These are phyloP conservation scores for Phaedon cochleariae DNA, from an alignment of 2,888 invertebrate genomes.

Conservation along the genomic window DNA sequence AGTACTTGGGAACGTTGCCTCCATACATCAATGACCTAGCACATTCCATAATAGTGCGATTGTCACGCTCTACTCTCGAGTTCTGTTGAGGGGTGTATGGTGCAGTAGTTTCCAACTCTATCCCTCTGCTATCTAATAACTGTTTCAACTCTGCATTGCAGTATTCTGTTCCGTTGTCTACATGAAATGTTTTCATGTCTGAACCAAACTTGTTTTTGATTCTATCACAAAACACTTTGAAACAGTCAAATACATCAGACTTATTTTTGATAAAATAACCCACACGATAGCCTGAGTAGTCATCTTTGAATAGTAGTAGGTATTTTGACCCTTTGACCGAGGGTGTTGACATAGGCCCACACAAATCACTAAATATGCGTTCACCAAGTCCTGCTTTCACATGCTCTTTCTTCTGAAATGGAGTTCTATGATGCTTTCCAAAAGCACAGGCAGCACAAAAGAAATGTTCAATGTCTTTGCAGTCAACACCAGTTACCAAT, in stretches of 20 bases:
- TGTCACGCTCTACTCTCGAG: slow-evolving; percentile 48
- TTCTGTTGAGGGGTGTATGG: slow-evolving; percentile 48
- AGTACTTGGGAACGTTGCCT: slow-evolving; percentile 42
- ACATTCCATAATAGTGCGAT: slow-evolving; percentile 38
- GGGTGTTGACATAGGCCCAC: slow-evolving; percentile 17
- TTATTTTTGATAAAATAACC: slow-evolving; percentile 33
- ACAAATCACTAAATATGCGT: slow-evolving; percentile 25
- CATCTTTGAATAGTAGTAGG: slow-evolving; percentile 35
- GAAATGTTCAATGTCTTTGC: not conserved
- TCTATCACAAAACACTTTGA: slow-evolving; percentile 24
- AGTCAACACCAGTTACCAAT: not conserved
- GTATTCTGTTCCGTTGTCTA: slow-evolving; percentile 21
- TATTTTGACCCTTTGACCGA: slow-evolving; percentile 31
- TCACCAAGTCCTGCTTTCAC: slow-evolving; percentile 27
- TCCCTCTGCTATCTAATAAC: slow-evolving; percentile 33
- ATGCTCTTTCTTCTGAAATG: not conserved
- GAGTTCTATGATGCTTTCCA: slow-evolving; percentile 5
- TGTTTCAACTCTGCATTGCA: slow-evolving; percentile 13
- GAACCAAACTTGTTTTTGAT: slow-evolving; percentile 30
- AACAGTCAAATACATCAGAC: slow-evolving; percentile 25
- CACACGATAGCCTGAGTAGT: slow-evolving; percentile 28
- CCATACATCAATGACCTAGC: slow-evolving; percentile 51
- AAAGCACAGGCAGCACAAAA: not conserved
- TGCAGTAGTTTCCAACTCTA: slow-evolving; percentile 41
- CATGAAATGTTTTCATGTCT: not conserved